Evolutionary conservation across 2,888 invertebrate genomes (phyloP).

Genomic region (Aproaerema taeniolella): DNA sequence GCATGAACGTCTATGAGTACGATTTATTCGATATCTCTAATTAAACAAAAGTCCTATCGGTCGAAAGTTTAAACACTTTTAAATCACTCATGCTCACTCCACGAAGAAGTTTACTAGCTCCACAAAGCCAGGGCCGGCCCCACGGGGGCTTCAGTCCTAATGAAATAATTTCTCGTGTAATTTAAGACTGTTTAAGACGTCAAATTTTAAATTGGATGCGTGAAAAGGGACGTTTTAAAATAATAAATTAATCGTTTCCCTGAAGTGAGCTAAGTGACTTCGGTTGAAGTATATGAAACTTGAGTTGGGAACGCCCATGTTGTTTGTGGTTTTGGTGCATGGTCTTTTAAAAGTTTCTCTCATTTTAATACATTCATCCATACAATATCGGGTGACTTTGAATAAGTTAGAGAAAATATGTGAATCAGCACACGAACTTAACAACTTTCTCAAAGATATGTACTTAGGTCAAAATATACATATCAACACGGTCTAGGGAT

Average conservation of each 20-base stretch:
- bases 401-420: no score
- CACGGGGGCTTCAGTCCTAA: conserved; percentile 55
- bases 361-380: no score
- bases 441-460: no score
- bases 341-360: no score
- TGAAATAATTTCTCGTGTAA: conserved; percentile 74
- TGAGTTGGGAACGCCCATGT: conserved; percentile 28
- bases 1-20: no score
- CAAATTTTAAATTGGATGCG: conserved; percentile 76
- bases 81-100: neutral
- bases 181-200: conserved; percentile 77
- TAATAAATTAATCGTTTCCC: conserved; percentile 73
- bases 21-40: no score
- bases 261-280: conserved; percentile 48
- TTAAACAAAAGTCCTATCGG: no score
- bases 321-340: conserved; percentile 19
- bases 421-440: no score
- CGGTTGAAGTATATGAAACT: conserved; percentile 52
- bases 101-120: neutral
- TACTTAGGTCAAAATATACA: no score
- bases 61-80: no score
- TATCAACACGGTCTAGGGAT: no score
- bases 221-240: conserved; percentile 65
- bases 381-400: no score
- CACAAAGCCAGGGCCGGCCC: conserved; percentile 29